phyloP scores from a whole-genome alignment of 2,888 invertebrate genomes.

The Erebia epiphron region DNA sequence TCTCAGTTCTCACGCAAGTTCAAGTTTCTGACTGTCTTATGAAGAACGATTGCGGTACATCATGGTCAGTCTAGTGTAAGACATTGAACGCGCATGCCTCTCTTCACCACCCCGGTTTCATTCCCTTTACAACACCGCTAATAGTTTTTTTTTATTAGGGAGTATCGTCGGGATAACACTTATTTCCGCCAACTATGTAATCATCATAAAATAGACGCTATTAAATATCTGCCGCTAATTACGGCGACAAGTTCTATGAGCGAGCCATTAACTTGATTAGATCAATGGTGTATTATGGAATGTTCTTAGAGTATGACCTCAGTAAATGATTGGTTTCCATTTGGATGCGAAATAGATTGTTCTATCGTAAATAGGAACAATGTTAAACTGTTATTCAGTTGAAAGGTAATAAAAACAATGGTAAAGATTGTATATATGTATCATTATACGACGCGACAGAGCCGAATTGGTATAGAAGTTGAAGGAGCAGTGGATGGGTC shows the following conservation, averaged over 20 bases:
- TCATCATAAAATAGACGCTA: conserved; percentile 56
- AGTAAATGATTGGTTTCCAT: not conserved
- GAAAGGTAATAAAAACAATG: not conserved
- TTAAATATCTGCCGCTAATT: conserved; percentile 35
- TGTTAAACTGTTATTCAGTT: not conserved
- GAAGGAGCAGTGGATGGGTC: not conserved
- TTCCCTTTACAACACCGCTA: conserved; percentile 71
- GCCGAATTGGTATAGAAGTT: too few relatives aligned
- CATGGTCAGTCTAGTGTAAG: conserved; percentile 11
- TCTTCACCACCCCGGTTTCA: conserved; percentile 64
- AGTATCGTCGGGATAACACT: conserved; percentile 63
- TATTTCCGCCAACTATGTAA: conserved; percentile 53
- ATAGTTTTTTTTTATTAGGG: conserved; percentile 72
- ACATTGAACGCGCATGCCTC: conserved; percentile 68
- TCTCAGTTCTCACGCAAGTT: too few relatives aligned
- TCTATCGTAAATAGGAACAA: not conserved
- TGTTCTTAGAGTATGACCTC: conserved; percentile 31
- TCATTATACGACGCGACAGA: too few relatives aligned
- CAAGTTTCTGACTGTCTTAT: not conserved
- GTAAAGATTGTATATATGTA: not conserved
- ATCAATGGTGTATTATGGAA: conserved; percentile 42
- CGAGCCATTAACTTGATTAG: conserved; percentile 43
- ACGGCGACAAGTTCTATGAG: conserved; percentile 37
- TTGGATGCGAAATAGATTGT: not conserved
- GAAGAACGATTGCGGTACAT: not conserved